These are phyloP conservation scores for Caenorhabditis brenneri DNA, from an alignment of 1,140 invertebrate species.

Conservation along the genomic window DNA sequence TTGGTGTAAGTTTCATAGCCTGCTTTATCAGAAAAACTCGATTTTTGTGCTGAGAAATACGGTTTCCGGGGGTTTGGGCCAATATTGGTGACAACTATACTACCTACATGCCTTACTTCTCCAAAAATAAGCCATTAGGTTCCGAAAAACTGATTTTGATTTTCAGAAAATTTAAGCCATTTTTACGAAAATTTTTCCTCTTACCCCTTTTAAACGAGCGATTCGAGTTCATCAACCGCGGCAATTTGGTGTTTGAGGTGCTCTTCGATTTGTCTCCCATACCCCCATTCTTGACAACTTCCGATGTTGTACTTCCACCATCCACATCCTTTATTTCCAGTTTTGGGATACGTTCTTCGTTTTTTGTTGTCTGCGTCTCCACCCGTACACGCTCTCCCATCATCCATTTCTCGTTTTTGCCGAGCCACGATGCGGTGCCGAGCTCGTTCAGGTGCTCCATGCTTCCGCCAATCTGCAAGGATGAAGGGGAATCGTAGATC, in stretches of 20 bases:
- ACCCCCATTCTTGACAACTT: too few relatives aligned
- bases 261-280: constrained; percentile 13
- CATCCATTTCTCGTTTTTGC: constrained; percentile 35
- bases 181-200: too few relatives aligned
- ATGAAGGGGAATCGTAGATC: not conserved
- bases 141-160: too few relatives aligned
- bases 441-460: constrained; percentile 34
- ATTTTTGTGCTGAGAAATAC: too few relatives aligned
- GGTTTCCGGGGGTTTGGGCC: too few relatives aligned
- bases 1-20: too few relatives aligned
- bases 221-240: not conserved
- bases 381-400: constrained; percentile 2
- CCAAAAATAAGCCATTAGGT: too few relatives aligned
- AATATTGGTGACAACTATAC: too few relatives aligned
- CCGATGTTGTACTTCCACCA: not conserved
- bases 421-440: not conserved
- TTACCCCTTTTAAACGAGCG: not conserved
- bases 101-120: too few relatives aligned
- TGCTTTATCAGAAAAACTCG: too few relatives aligned
- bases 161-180: too few relatives aligned
- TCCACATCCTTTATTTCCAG: constrained; percentile 7
- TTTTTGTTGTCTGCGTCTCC: constrained; percentile 18
- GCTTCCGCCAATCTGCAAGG: constrained; percentile 33
- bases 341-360: not conserved
- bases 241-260: constrained; percentile 2